Evolutionary conservation across 2,888 invertebrate genomes (phyloP).

Genomic region (Nomada ferruginata): DNA sequence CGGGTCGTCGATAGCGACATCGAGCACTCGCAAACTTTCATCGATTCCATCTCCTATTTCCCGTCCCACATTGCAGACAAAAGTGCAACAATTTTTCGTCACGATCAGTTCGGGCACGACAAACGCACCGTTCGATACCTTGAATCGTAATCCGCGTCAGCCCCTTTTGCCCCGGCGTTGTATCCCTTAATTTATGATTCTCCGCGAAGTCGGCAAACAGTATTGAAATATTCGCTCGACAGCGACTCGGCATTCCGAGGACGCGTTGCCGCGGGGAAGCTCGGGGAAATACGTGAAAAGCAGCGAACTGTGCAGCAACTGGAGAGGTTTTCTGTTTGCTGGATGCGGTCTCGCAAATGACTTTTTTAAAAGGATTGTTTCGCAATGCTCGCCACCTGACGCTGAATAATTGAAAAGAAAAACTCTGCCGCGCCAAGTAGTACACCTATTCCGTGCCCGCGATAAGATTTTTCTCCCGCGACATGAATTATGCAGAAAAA

Average conservation of each 20-base stretch:
- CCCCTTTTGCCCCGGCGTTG: background rate
- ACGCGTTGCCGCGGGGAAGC: background rate
- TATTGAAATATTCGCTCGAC: slow-evolving; percentile 9
- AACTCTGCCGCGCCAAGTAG: slow-evolving; percentile 16
- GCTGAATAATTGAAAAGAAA: slow-evolving; percentile 49
- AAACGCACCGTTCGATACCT: background rate
- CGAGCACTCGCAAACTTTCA: no score
- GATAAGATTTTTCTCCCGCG: slow-evolving; percentile 37
- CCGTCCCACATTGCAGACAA: background rate
- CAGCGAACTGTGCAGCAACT: slow-evolving; percentile 17
- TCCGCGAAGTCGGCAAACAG: background rate
- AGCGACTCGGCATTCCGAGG: slow-evolving; percentile 8
- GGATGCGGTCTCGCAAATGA: slow-evolving; percentile 36
- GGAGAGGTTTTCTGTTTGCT: slow-evolving; percentile 21
- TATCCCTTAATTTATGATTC: slow-evolving; percentile 22
- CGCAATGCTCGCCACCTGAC: slow-evolving; percentile 39
- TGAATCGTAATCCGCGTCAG: slow-evolving; percentile 1
- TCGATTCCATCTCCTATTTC: no score
- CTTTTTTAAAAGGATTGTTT: slow-evolving; percentile 45
- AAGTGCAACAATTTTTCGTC: background rate
- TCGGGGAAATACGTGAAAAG: slow-evolving; percentile 14
- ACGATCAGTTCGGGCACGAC: background rate
- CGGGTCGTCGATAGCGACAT: background rate
- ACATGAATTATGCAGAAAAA: slow-evolving; percentile 39
- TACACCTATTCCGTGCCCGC: slow-evolving; percentile 14